Evolutionary conservation across 2,888 invertebrate species (phyloP), one percentile per base, ranked within the genome.

Genomic region (Noctua pronuba): DNA sequence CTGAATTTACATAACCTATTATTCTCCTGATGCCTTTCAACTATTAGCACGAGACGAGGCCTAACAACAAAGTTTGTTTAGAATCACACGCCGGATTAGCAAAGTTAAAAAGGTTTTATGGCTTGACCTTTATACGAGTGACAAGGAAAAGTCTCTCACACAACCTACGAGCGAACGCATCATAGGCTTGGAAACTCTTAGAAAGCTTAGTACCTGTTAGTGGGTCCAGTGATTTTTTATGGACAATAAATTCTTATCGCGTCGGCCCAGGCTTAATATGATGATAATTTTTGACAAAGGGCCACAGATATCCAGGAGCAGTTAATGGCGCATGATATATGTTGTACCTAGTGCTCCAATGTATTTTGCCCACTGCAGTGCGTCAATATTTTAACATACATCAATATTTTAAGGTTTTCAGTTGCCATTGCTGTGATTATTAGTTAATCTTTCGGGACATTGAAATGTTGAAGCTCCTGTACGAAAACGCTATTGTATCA

Each of bases 241-340:
- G 84, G 28, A 73, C 80, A 79, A 16, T 87, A 83, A 81, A 81
- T 84, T 86, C 86, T 87, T 88, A 89, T 89, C 88, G 80, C 35
- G 24, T 55, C 60, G 46, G 60, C 52, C 75, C 88, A 89, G 87
- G 71, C 83, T 77, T 77, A 75, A 64, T 75, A 71, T 68, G 71
- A 81, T 77, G 77, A 81, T 86, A 73, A 71, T 83, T 82, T 86
- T 87, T 83, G 69, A 85, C 75, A 65, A 77, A 76, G 72, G 80
- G 83, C 49, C 72, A 65, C 38, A 74, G 71, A 80, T 73, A 82
- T 62, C 67, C 66, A 41, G 66, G 35, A 77, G 55, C 65, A 65
- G 55, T 62, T 80, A 75, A 73, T 84, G 60, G 55, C 58, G 38
- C 73, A 60, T 84, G 73, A 77, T 76, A 13, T 64, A 68, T 67